These are phyloP conservation scores for Clarias magur DNA, from an alignment of 2,113 vertebrate species.

Conservation along the genomic window DNA sequence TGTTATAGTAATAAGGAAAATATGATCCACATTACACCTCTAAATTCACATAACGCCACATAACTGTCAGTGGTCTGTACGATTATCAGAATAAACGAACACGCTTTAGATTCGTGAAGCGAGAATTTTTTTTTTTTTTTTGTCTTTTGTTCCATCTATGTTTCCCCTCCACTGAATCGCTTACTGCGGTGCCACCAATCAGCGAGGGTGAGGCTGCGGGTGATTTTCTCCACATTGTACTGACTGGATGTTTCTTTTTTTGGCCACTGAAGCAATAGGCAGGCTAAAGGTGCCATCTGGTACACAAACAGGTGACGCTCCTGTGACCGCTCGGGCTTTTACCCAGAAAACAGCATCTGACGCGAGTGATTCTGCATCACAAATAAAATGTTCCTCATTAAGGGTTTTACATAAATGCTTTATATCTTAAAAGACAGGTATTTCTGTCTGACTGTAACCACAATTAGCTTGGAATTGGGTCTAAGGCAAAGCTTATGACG, in stretches of 20 bases:
- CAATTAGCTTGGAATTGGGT: not conserved
- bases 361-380: not conserved
- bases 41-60: not conserved
- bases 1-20: not conserved
- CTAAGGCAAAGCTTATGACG: not conserved
- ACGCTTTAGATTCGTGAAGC: not conserved
- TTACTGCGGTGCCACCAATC: not conserved
- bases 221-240: not conserved
- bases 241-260: constrained; percentile 11
- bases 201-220: not conserved
- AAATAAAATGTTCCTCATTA: not conserved
- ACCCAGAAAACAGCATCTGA: not conserved
- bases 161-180: not conserved
- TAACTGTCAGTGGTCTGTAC: not conserved
- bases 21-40: not conserved
- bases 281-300: constrained; percentile 18
- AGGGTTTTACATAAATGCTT: too few species aligned
- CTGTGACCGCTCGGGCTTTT: not conserved
- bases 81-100: not conserved
- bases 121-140: not conserved
- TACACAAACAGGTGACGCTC: not conserved
- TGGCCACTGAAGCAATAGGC: not conserved
- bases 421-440: not conserved
- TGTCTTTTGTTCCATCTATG: not conserved
- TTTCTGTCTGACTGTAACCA: not conserved